Base-by-base conservation (phyloP, 1,140 invertebrate genomes). In the Pissodes strobi region DNA sequence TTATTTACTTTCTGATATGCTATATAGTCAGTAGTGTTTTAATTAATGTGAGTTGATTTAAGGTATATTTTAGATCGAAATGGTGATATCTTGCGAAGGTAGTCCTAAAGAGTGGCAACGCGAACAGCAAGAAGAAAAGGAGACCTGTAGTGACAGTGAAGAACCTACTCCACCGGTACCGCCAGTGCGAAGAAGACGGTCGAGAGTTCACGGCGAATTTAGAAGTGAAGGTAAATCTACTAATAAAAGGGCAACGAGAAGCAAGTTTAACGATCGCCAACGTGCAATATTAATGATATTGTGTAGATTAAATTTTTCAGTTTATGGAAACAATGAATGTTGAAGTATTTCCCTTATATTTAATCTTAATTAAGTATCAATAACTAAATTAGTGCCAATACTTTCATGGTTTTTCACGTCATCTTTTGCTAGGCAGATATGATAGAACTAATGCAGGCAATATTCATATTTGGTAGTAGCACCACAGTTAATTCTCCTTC, bases 41-140 rank as follows among this genome's bases (percentile, higher is more conserved):
- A n/a, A 5, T 8, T 39, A 10, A 41, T 41, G 1, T 9, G 9
- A 27, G 9, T 5, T 13, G 4, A 13, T 3, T 39, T n/a, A 17
- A 13, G 4, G n/a, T n/a, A 2, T 5, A n/a, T 52, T 52, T 2
- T 27, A 65, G 63, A 37, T 65, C 8, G 63, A 65, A 52, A 51
- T 49, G 30, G 17, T 49, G 12, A 52, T 46, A 56, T 39, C 68
- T 1, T 82, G 85, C 38, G 81, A 83, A 17, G 83, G 84, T 52
- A 89, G 86, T 71, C 79, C 84, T 12, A 89, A 89, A 69, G 88
- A 90, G 70, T 88, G 88, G 2, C 82, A 83, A 18, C 83, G 86
- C 41, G 81, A 84, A 58, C 85, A 87, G 39, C 87, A 89, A 60
- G 82, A 86, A 53, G 88, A 90, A 70, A 88, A 89, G 69, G 88